Evolutionary conservation across 1,140 invertebrate species (phyloP), one percentile per base, ranked within the genome.

Genomic region (Philotrypesis tridentata): DNA sequence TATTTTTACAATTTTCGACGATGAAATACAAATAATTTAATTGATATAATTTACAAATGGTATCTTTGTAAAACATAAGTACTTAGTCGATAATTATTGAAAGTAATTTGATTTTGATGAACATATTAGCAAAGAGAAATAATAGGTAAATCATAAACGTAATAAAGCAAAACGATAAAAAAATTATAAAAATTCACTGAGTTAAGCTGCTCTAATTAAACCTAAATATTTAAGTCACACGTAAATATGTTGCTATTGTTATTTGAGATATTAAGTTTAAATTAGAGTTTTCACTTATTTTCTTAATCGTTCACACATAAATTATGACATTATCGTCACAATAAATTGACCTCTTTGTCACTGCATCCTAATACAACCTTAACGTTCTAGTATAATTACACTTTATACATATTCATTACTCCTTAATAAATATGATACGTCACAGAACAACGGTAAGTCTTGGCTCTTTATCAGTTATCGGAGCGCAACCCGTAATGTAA

Each of bases 301-400:
- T 63, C 25, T 11, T 7, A 43, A 68, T 43, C n/a, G 7, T 29
- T 27, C 70, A 17, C 21, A 74, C 27, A 67, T 67, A 33, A 14
- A 31, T 7, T 74, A 67, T 63, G 48, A 71, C 9, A 11, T 72
- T 63, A 61, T 71, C 14, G 29, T 23, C 17, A 37, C 33, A 48
- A 67, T 72, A 72, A 27, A 80, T 80, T 73, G 27, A 73, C 31
- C 43, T 74, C 1, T 27, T 79, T 14, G 27, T 33, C 8, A n/a
- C 70, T 60, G n/a, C 43, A 48, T 48, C 33, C 68, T 43, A 72
- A 60, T 55, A 72, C 21, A 25, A 21, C 27, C 40, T 48, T 74
- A 71, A 73, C 17, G 21, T 71, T 60, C 17, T 77, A 77, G 37
- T 43, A 65, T 82, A 78, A 77, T 77, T 82, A 82, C 80, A 82